Evolutionary conservation across 2,888 invertebrate genomes (phyloP), one percentile per base, ranked within the genome.

Genomic region (Heliconius erato): DNA sequence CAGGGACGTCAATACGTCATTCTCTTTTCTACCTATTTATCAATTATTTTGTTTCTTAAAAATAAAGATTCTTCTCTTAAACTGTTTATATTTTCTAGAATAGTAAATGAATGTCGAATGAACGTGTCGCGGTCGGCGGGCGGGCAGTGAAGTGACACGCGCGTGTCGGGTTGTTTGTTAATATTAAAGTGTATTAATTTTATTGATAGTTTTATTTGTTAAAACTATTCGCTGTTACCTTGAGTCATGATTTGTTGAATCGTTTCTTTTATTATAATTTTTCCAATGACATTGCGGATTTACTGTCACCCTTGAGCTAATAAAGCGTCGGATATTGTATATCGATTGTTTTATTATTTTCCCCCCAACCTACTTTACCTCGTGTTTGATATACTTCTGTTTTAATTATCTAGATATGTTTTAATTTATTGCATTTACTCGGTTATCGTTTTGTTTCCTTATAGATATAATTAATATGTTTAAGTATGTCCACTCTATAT

Each of bases 201-300:
- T 94, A 94, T 93, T 90, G 86, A 90, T 94, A 93, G 94, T 94
- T 95, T 95, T 94, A 92, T 91, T 91, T 93, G 93, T 95, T 95
- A 93, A 94, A 95, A 94, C 95, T 95, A 93, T 93, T 90, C 90
- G 90, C 94, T 94, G 94, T 96, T 96, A 95, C 95, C 94, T 94
- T 94, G 94, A 95, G 95, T 95, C 95, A 95, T 94, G 92, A 94
- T 94, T 95, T 95, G 95, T 95, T 96, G 88, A 95, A 94, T 94
- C 92, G 94, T 95, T 95, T 95, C 94, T 95, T 94, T 95, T 94
- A 94, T 92, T 94, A 91, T 94, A 92, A 93, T 94, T 94, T 54
- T 93, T 94, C 90, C 92, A 94, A 94, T 94, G 94, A 94, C 94
- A 95, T 94, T 93, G 90, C 93, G 91, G 92, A 94, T 94, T 94